Base-by-base conservation (phyloP, 2,113 vertebrate genomes). In the Clarias magur region DNA sequence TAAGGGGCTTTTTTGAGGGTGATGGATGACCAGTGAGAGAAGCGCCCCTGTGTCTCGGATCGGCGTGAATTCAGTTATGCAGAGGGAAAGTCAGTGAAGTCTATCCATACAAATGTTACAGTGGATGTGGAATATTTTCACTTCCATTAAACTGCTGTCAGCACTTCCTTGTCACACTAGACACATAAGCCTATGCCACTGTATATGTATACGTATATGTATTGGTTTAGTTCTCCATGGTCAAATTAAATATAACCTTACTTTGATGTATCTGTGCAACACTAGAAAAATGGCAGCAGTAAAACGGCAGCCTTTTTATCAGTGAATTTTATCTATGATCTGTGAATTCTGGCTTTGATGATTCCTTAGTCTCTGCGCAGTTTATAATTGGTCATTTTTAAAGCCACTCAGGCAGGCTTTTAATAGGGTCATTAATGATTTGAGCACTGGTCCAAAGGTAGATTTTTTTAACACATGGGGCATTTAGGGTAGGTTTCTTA, bases 1-100 rank as follows among this genome's bases (percentile, higher is more conserved):
- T 95, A 95, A 92, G 92, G 94, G 93, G 93, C 92, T 94, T 92
- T 92, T 92, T 92, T 92, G 88, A 90, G 84, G 53, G 89, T 90
- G 70, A 86, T 56, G 80, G 83, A 65, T 83, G 86, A 90, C 88
- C 65, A 70, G 68, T 34, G 82, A 59, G 81, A 15, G 63, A 90
- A 86, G 75, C 53, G 84, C 70, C 56, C 73, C 67, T 19, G 72
- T 85, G 85, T 87, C 82, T 85, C 68, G 68, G 82, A 85, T 38
- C 68, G 42, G 59, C 53, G 38, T 68, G 85, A 78, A 76, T 85
- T 85, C 72, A 85, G 70, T 63, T 78, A 17, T 27, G 57, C 38
- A 63, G 23, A 17, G 38, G 25, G 27, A 82, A 85, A 85, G 57
- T 48, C 72, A 48, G 34, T 63, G 84, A 78, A 78, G 72, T 48